Conservation (phyloP, 2,888 invertebrate species). For the Mycalesis mineus region DNA sequence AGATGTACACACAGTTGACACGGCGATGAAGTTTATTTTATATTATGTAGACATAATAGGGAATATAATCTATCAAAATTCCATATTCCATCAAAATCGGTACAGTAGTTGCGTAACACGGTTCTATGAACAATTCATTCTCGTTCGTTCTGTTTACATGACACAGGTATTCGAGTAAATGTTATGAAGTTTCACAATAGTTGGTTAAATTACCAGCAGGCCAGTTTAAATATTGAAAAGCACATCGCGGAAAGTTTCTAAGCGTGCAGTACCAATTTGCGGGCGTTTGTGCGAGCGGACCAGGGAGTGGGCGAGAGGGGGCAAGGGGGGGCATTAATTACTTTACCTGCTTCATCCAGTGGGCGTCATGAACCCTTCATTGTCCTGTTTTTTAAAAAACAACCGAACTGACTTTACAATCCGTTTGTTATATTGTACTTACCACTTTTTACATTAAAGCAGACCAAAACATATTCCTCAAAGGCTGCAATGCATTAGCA, state of each 20-base stretch:
- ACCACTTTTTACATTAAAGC: too few relatives aligned
- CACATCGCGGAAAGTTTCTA: slow-evolving; percentile 19
- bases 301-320: slow-evolving; percentile 40
- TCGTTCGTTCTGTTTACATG: background rate
- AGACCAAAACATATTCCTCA: too few relatives aligned
- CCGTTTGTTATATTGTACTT: background rate
- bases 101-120: too few relatives aligned
- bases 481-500: too few relatives aligned
- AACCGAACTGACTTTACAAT: slow-evolving; percentile 1
- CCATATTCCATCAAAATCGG: too few relatives aligned
- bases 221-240: slow-evolving; percentile 3
- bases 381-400: slow-evolving; percentile 31
- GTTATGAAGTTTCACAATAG: background rate
- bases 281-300: slow-evolving; percentile 35
- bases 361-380: slow-evolving; percentile 34
- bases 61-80: too few relatives aligned
- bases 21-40: too few relatives aligned
- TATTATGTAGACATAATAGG: too few relatives aligned
- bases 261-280: slow-evolving; percentile 28
- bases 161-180: background rate
- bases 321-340: slow-evolving; percentile 49
- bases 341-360: slow-evolving; percentile 44
- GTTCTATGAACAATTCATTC: too few relatives aligned
- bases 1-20: too few relatives aligned
- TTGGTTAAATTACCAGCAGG: background rate